Base-by-base conservation (phyloP, 2,113 vertebrate species). In the Hemibagrus wyckioides region DNA sequence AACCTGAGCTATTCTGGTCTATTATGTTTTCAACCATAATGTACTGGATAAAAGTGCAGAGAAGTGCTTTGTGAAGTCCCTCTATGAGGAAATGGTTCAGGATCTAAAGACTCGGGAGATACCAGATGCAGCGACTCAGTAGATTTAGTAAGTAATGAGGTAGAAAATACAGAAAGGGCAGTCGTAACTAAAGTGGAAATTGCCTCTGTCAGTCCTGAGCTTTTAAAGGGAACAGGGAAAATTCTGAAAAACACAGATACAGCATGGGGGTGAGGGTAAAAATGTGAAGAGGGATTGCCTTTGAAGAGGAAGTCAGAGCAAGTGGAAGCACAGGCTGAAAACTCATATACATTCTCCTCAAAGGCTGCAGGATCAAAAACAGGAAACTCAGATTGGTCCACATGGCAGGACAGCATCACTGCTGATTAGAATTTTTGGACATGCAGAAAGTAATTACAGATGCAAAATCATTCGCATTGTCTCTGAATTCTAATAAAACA, bases 131-230 rank as follows among this genome's bases (percentile, higher is more conserved):
- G 79, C 48, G 48, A 54, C n/a, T 77, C 79, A 76, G 76, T 82
- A 88, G 33, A 85, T 87, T 85, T 71, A 67, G 81, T 69, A 88
- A 48, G 80, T 86, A 88, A 90, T 86, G 89, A 85, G 83, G 71
- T 33, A 76, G 89, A 90, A 85, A 85, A 71, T 61, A 15, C 50
- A 61, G 83, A 65, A 33, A 71, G 44, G 71, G 39, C 36, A 67
- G 57, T 50, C 4, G 44, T 77, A 87, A 73, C 89, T 80, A 52
- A 83, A 85, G 33, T 50, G 7, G 25, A 85, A 88, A 65, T 67
- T 50, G 5, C 48, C 41, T 57, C 54, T 48, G 25, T 85, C 76
- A 30, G 48, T 39, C 57, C 28, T 65, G 25, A 88, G 30, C 50
- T 28, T 77, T 85, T 52, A 59, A 13, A 73, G 73, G 50, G 48